Evolutionary conservation across 2,797 vertebrate species (phyloP), one percentile per base, ranked within the genome.

Genomic region (Meda fulgida): DNA sequence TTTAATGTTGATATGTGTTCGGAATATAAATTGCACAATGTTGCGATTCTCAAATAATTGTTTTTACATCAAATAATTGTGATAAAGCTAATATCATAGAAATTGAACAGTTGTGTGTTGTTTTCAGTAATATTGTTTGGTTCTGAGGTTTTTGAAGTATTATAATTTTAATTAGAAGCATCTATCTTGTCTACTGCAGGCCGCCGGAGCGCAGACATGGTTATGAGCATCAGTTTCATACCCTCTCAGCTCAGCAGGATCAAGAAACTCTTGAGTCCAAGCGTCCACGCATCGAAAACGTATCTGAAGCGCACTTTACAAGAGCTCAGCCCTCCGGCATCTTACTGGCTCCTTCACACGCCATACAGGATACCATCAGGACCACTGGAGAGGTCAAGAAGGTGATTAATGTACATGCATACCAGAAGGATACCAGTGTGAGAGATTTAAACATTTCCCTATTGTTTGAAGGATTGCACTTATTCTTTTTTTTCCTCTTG

Each of bases 181-280:
- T 63, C 7, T 60, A 60, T 67, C 6, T 26, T 7, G 36, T 60
- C 11, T 72, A 7, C 18, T 73, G 40, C 90, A 99, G 98, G 94
- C 98, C 98, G 91, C 97, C 98, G 77, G 98, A 99, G 93, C 96
- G 97, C 92, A 96, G 97, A 88, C 96, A 97, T 92, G 97, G 95
- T 86, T 99, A 99, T 89, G 98, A 99, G 34, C 97, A 97, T 88
- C 95, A 96, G 90, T 99, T 97, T 90, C 97, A 97, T 91, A 93
- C 96, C 46, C 88, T 96, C 84, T 90, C 95, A 13, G 90, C 94
- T 75, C 96, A 97, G 84, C 75, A 93, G 23, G 98, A 99, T 71
- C 97, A 98, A 78, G 98, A 99, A 67, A 93, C 92, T 43, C 85
- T 97, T 94, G 98, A 99, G 55, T 89, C 95, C 5, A 99, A 99